Evolutionary conservation across 2,113 vertebrate genomes (phyloP).

Genomic region (Promerops cafer): DNA sequence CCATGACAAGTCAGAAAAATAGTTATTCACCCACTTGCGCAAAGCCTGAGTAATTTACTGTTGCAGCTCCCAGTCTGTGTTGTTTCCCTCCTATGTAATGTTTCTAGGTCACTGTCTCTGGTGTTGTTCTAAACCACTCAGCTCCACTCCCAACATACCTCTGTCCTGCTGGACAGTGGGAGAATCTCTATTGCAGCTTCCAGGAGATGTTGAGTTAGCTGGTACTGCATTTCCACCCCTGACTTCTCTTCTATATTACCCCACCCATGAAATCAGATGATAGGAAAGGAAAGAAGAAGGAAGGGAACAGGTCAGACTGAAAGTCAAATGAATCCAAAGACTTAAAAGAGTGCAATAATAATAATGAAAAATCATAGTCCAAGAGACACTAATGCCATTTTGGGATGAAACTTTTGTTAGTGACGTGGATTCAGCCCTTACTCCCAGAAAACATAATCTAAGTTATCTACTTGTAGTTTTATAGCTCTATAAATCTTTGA

Average conservation of each 20-base stretch:
- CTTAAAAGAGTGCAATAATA: background rate
- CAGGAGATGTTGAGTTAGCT: background rate
- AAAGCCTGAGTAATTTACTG: background rate
- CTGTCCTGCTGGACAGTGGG: background rate
- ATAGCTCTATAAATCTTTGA: conserved; percentile 31
- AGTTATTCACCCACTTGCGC: conserved; percentile 8
- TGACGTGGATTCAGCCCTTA: background rate
- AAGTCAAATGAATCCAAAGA: background rate
- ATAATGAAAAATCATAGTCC: background rate
- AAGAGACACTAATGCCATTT: background rate
- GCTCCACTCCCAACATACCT: background rate
- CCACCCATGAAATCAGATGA: background rate
- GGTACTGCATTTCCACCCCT: background rate
- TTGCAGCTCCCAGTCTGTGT: background rate
- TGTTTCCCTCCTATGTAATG: background rate
- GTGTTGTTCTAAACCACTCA: background rate
- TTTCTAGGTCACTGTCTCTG: conserved; percentile 27
- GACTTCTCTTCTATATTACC: background rate
- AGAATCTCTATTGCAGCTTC: background rate
- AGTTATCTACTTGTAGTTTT: conserved; percentile 3
- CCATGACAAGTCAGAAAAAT: background rate
- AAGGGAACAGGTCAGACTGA: background rate
- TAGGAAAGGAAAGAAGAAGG: background rate
- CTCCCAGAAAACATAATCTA: background rate
- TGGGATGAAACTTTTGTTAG: background rate